A percentile compares a stretch with the other conserved stretches of the same genome.
Evolutionary conservation across 2,797 vertebrate species (phyloP).

Genomic region (Kryptolebias ocellatus): DNA sequence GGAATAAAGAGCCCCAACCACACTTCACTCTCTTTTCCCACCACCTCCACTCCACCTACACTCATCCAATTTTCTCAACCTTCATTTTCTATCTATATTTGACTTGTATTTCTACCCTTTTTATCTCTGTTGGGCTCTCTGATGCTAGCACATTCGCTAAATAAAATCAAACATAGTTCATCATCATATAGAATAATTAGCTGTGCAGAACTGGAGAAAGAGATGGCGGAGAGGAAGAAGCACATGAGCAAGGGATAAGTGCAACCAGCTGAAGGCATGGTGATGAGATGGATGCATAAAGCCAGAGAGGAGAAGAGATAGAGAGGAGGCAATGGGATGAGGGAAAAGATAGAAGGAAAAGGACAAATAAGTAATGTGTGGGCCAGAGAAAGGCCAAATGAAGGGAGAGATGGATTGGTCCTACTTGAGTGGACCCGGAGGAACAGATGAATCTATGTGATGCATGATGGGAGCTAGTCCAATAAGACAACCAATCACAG

Average conservation of each 20-base stretch:
- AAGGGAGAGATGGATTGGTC: conserved; percentile 60
- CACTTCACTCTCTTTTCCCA: conserved; percentile 21
- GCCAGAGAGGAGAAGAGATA: conserved; percentile 31
- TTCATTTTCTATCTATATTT: conserved; percentile 45
- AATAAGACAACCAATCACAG: conserved; percentile 69
- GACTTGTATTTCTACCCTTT: conserved; percentile 44
- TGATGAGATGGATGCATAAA: conserved; percentile 57
- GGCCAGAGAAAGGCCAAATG: conserved; percentile 42
- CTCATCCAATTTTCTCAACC: conserved; percentile 21
- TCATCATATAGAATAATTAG: conserved; percentile 57
- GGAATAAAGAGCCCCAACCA: conserved; percentile 36
- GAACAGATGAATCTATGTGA: conserved; percentile 67
- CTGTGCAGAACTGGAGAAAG: conserved; percentile 10
- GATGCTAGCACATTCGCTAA: conserved; percentile 55
- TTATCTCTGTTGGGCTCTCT: conserved; percentile 43
- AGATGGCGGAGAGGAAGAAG: conserved; percentile 19
- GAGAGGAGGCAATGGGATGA: conserved; percentile 48
- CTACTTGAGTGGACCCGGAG: conserved; percentile 55
- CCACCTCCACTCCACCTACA: conserved; percentile 32
- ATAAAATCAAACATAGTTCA: conserved; percentile 63
- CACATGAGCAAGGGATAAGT: conserved; percentile 25
- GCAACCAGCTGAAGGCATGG: conserved; percentile 34
- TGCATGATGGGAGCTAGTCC: conserved; percentile 63
- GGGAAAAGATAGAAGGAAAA: conserved; percentile 46
- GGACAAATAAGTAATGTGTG: conserved; percentile 50